Evolutionary conservation across 2,113 vertebrate species (phyloP).

Genomic region (Aldabrachelys gigantea): DNA sequence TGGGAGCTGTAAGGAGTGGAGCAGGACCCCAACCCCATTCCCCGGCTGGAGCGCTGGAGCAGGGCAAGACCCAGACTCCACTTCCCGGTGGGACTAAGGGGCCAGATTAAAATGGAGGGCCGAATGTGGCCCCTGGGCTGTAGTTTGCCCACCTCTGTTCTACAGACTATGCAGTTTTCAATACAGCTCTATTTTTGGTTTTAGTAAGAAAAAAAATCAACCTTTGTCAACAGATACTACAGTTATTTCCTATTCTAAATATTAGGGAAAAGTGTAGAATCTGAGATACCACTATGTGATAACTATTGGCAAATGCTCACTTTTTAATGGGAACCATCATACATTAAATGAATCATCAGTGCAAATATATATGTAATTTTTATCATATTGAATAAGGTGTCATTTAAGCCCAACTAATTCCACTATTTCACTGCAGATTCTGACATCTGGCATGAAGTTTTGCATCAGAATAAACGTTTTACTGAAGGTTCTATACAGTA

Average conservation of each 20-base stretch:
- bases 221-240: no score
- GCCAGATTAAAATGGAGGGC: no score
- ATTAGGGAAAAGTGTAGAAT: background rate
- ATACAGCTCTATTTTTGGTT: no score
- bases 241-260: background rate
- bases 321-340: background rate
- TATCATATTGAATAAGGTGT: background rate
- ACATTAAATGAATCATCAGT: background rate
- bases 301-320: background rate
- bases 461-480: background rate
- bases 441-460: background rate
- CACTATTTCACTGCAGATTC: background rate
- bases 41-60: no score
- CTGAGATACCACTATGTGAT: background rate
- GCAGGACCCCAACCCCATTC: no score
- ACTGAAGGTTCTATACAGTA: background rate
- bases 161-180: no score
- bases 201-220: no score
- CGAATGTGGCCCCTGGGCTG: no score
- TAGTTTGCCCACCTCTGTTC: no score
- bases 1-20: no score
- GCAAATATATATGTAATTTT: background rate
- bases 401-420: background rate
- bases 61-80: no score
- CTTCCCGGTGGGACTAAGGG: no score